Evolutionary conservation across 2,797 vertebrate species (phyloP).

Genomic region (Mastacembelus armatus): DNA sequence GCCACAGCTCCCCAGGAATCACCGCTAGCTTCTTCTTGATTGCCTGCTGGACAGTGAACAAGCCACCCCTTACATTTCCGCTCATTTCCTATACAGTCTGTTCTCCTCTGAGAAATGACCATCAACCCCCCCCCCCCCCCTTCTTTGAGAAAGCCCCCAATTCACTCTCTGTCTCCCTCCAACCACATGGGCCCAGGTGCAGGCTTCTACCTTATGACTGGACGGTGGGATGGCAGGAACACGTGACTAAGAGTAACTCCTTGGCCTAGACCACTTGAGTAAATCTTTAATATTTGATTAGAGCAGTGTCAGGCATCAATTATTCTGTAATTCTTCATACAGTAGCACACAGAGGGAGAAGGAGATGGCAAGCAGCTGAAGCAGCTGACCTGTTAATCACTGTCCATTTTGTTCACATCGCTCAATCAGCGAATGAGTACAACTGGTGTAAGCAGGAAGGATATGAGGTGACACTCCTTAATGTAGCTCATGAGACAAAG

Average conservation of each 20-base stretch:
- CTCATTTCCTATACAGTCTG: slow-evolving; percentile 25
- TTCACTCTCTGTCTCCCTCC: slow-evolving; percentile 38
- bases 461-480: slow-evolving; percentile 37
- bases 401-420: slow-evolving; percentile 55
- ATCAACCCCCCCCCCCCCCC: slow-evolving; percentile 47
- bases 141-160: slow-evolving; percentile 39
- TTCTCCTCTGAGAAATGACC: slow-evolving; percentile 68
- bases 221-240: slow-evolving; percentile 29
- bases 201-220: slow-evolving; percentile 48
- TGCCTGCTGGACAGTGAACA: slow-evolving; percentile 63
- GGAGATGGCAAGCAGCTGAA: slow-evolving; percentile 34
- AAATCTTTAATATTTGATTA: slow-evolving; percentile 89
- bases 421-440: slow-evolving; percentile 26
- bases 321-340: slow-evolving; percentile 63
- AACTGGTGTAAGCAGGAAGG: background rate
- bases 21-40: slow-evolving; percentile 48
- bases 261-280: slow-evolving; percentile 66
- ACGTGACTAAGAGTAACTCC: slow-evolving; percentile 54
- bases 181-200: slow-evolving; percentile 46
- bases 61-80: slow-evolving; percentile 44
- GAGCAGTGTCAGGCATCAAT: slow-evolving; percentile 72
- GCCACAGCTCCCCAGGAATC: slow-evolving; percentile 54
- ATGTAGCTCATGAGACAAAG: slow-evolving; percentile 59
- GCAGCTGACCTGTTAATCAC: slow-evolving; percentile 70
- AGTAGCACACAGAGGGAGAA: slow-evolving; percentile 44